Conservation (phyloP, 2,797 vertebrate species). For the Lindbergichthys nudifrons region DNA sequence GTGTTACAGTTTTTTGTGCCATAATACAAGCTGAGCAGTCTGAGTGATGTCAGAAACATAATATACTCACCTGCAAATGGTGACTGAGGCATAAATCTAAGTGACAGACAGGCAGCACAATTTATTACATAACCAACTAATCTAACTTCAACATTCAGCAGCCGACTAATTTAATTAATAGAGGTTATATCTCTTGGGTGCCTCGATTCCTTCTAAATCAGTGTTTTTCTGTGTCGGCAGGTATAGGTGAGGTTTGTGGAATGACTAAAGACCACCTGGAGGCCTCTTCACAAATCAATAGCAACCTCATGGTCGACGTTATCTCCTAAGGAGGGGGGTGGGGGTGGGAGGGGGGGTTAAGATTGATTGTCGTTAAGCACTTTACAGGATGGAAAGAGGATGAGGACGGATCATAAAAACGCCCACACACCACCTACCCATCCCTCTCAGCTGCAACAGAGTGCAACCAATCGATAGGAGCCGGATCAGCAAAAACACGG, state of each 20-base stretch:
- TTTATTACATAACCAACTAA: slow-evolving; percentile 59
- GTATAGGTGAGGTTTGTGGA: slow-evolving; percentile 70
- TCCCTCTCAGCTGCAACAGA: slow-evolving; percentile 70
- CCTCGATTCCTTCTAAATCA: slow-evolving; percentile 55
- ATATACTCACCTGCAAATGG: slow-evolving; percentile 48
- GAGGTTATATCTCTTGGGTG: slow-evolving; percentile 49
- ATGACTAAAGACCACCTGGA: slow-evolving; percentile 82
- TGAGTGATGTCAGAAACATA: slow-evolving; percentile 42
- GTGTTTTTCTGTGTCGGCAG: slow-evolving; percentile 57
- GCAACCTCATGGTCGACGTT: slow-evolving; percentile 72
- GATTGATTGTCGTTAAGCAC: slow-evolving; percentile 84
- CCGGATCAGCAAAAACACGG: slow-evolving; percentile 67
- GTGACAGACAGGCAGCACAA: slow-evolving; percentile 44
- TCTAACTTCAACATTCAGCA: slow-evolving; percentile 49
- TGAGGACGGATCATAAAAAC: slow-evolving; percentile 82
- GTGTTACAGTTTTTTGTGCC: slow-evolving; percentile 39
- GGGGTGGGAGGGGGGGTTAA: too few species aligned
- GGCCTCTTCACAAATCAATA: slow-evolving; percentile 78
- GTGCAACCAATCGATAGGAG: slow-evolving; percentile 72
- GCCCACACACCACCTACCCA: slow-evolving; percentile 76
- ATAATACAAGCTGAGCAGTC: slow-evolving; percentile 29
- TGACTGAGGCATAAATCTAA: slow-evolving; percentile 50
- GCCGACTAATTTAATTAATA: slow-evolving; percentile 60
- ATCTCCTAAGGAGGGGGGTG: slow-evolving; percentile 77
- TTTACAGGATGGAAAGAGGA: slow-evolving; percentile 83